Conservation (phyloP, 2,797 vertebrate genomes). For the Danio albolineatus region DNA sequence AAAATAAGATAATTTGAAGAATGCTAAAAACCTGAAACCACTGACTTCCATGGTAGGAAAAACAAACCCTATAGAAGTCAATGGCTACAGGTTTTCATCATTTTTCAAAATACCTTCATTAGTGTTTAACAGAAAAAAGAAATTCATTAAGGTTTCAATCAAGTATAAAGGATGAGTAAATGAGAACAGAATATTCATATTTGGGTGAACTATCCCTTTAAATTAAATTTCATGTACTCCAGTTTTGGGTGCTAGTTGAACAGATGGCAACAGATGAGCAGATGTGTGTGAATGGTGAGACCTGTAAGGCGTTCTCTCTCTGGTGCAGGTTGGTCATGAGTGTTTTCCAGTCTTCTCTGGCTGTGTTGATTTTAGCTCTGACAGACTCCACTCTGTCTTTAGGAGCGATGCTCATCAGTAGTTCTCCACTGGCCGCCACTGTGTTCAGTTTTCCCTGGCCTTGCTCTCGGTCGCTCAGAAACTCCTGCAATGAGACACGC, state of each 20-base stretch:
- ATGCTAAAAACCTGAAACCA: too few species aligned
- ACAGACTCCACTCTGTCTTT: constrained; percentile 86
- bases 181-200: too few species aligned
- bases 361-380: constrained; percentile 82
- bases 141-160: too few species aligned
- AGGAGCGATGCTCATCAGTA: constrained; percentile 85
- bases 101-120: neutral
- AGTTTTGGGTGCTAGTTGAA: too few species aligned
- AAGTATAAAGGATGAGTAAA: too few species aligned
- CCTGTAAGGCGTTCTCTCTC: constrained; percentile 90
- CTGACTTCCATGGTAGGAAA: too few species aligned
- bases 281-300: constrained; percentile 47
- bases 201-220: too few species aligned
- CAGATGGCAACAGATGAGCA: neutral
- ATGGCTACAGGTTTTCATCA: too few species aligned
- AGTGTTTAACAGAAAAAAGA: too few species aligned
- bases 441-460: constrained; percentile 91
- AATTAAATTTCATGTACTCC: too few species aligned
- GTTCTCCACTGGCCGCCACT: constrained; percentile 88
- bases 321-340: constrained; percentile 90
- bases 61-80: too few species aligned
- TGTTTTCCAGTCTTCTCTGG: constrained; percentile 93
- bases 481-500: constrained; percentile 80
- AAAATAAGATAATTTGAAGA: too few species aligned
- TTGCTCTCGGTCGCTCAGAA: constrained; percentile 90